These are phyloP conservation scores for Dolichallabes microphthalmus DNA, from an alignment of 2,113 vertebrate species.

Conservation along the genomic window DNA sequence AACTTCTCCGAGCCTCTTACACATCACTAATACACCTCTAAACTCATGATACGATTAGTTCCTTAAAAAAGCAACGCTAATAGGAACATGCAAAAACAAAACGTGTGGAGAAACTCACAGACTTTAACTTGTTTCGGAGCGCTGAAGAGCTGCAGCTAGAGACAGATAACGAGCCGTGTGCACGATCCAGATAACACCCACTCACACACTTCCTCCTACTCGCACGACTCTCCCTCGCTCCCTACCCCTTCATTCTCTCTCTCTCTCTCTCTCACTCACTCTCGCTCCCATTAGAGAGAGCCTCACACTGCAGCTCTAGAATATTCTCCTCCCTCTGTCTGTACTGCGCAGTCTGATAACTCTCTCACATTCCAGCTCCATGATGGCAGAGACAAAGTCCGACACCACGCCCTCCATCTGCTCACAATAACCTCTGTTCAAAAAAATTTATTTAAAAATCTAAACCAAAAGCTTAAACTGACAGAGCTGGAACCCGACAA, in stretches of 20 bases:
- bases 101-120: not conserved
- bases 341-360: constrained; percentile 12
- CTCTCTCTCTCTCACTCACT: constrained; percentile 12
- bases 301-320: constrained; percentile 32
- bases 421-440: constrained; percentile 1
- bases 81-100: not conserved
- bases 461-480: not conserved
- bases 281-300: constrained; percentile 14
- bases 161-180: constrained; percentile 36
- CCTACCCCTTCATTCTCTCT: constrained; percentile 4
- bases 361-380: constrained; percentile 41
- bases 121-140: not conserved
- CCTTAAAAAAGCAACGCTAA: not conserved
- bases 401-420: constrained; percentile 9
- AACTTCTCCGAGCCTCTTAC: not conserved
- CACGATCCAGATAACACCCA: constrained; percentile 57
- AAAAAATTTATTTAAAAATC: not conserved
- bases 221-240: constrained; percentile 13
- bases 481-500: not conserved
- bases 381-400: constrained; percentile 48
- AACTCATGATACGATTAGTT: not conserved
- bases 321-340: constrained; percentile 36
- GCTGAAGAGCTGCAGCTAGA: constrained; percentile 41
- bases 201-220: constrained; percentile 32
- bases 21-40: not conserved